A percentile compares a stretch with the other conserved stretches of the same genome.
Evolutionary conservation across 2,797 vertebrate genomes (phyloP).

Genomic region (Alosa sapidissima): DNA sequence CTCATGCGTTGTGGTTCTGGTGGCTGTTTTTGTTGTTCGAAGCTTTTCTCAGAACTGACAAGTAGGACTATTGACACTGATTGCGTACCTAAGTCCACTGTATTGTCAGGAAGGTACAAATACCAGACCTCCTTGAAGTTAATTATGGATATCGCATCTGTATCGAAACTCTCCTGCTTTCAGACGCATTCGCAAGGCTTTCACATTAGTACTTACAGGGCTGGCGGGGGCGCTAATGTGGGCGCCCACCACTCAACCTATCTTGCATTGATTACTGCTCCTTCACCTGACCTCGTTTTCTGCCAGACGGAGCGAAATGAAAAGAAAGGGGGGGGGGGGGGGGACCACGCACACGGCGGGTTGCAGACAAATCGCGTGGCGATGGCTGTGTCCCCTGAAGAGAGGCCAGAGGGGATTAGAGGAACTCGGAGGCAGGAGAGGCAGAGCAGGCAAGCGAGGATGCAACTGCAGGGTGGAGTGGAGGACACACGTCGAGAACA

Average conservation of each 20-base stretch:
- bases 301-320: neutral
- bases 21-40: neutral
- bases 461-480: too few species aligned
- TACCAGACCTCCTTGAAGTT: conserved; percentile 7
- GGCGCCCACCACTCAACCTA: conserved; percentile 2
- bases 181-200: neutral
- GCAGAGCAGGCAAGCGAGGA: neutral
- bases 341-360: neutral
- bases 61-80: neutral
- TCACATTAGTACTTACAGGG: neutral
- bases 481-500: neutral
- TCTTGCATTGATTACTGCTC: neutral
- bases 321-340: too few species aligned
- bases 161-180: neutral
- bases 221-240: neutral
- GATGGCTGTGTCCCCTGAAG: neutral
- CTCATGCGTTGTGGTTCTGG: neutral
- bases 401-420: neutral
- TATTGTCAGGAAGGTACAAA: neutral
- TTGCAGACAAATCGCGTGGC: neutral
- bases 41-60: neutral
- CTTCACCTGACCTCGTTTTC: neutral
- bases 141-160: conserved; percentile 16
- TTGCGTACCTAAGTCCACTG: neutral
- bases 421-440: neutral